A percentile compares a stretch with the other conserved stretches of the same genome.
Conservation (phyloP, 92 coral and sea anemone genomes). For the Siderastrea radians region DNA sequence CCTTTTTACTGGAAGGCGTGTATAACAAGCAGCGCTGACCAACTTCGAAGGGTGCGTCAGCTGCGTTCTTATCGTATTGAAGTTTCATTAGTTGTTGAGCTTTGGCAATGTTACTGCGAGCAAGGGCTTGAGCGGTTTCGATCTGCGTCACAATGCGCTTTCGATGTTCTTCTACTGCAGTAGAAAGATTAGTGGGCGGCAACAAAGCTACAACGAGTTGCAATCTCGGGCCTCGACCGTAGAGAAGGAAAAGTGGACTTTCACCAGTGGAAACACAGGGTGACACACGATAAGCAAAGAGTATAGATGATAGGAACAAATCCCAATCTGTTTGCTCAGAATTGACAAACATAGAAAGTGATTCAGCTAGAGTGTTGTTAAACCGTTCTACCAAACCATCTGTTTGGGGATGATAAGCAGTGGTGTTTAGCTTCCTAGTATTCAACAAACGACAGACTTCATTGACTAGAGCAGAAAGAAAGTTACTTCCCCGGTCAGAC, state of each 20-base stretch:
- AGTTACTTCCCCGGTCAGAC: slow-evolving; percentile 65
- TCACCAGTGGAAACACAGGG: slow-evolving; percentile 49
- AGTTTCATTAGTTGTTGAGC: slow-evolving; percentile 66
- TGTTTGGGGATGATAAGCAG: slow-evolving; percentile 68
- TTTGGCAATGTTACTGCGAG: slow-evolving; percentile 36
- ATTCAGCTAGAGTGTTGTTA: slow-evolving; percentile 41
- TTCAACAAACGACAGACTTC: slow-evolving; percentile 67
- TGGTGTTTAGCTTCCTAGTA: slow-evolving; percentile 69
- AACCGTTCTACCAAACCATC: slow-evolving; percentile 57
- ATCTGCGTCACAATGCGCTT: slow-evolving; percentile 39
- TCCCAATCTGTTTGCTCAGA: slow-evolving; percentile 70
- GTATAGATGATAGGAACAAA: slow-evolving; percentile 20
- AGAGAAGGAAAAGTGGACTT: slow-evolving; percentile 25
- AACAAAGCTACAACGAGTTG: slow-evolving; percentile 28
- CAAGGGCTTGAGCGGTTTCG: slow-evolving; percentile 46
- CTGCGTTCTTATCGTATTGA: slow-evolving; percentile 51
- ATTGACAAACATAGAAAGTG: slow-evolving; percentile 46
- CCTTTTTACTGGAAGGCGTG: slow-evolving; percentile 2
- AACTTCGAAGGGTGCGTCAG: slow-evolving; percentile 24
- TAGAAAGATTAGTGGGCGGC: slow-evolving; percentile 23
- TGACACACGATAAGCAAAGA: slow-evolving; percentile 35
- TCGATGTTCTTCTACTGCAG: slow-evolving; percentile 40
- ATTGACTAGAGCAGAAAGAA: slow-evolving; percentile 39
- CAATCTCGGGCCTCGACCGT: slow-evolving; percentile 27
- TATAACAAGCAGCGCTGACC: slow-evolving; percentile 72